phyloP scores from a whole-genome alignment of 64 coral and sea anemone species.

The Anthopleura sola region DNA sequence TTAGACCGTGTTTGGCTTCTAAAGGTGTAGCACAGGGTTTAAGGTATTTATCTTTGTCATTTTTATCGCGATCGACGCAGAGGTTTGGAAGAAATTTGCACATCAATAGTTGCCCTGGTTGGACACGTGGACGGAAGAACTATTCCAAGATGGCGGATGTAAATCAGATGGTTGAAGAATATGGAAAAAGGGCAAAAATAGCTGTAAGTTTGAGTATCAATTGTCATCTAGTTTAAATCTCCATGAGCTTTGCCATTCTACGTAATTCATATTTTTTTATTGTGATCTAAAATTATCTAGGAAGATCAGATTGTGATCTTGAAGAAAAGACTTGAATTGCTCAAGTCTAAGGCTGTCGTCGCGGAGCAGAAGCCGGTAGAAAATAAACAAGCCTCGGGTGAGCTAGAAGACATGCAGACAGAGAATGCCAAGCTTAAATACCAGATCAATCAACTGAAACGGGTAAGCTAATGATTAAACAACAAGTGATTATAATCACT shows the following conservation, averaged over 20 bases:
- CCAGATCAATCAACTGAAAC: constrained; percentile 78
- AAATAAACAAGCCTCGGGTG: constrained; percentile 22
- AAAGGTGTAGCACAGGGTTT: constrained; percentile 14
- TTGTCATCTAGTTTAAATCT: neutral
- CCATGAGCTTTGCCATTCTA: neutral
- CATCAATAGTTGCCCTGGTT: neutral
- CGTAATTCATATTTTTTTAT: neutral
- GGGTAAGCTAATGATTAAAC: constrained; percentile 33
- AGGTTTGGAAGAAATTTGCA: neutral
- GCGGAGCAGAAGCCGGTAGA: constrained; percentile 28
- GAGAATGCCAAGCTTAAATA: constrained; percentile 97
- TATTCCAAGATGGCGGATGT: constrained; percentile 66
- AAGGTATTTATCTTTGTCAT: constrained; percentile 9
- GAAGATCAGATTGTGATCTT: constrained; percentile 82
- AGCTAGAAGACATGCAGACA: constrained; percentile 52
- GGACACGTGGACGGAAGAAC: constrained; percentile 61
- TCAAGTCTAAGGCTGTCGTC: constrained; percentile 46
- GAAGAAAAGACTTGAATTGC: constrained; percentile 82
- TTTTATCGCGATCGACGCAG: neutral
- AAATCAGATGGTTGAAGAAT: constrained; percentile 53
- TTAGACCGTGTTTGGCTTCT: constrained; percentile 1
- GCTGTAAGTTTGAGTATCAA: constrained; percentile 45
- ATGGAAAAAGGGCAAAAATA: constrained; percentile 69
- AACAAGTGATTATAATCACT: neutral
- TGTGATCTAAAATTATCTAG: constrained; percentile 23